A percentile compares a stretch with the other conserved stretches of the same genome.
Conservation (phyloP, 2,113 vertebrate genomes). For the Lates calcarifer region DNA sequence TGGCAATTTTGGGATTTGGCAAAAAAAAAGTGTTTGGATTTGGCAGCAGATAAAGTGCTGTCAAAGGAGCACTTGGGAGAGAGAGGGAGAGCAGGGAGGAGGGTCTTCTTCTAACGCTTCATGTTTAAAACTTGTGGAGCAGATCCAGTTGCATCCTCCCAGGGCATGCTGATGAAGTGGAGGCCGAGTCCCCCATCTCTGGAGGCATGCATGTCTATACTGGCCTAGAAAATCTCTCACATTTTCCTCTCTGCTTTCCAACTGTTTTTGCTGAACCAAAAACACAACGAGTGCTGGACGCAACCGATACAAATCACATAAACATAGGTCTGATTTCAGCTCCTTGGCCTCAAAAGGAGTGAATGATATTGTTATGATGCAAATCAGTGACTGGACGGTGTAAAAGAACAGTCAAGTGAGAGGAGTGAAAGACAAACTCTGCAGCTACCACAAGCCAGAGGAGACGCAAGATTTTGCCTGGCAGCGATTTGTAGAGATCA, state of each 20-base stretch:
- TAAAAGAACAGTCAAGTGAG: not conserved
- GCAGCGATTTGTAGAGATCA: not conserved
- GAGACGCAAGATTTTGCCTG: not conserved
- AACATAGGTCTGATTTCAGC: not conserved
- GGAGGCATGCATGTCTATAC: slow-evolving; percentile 27
- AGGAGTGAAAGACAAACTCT: not conserved
- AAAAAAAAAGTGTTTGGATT: slow-evolving; percentile 20
- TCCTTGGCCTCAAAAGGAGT: not conserved
- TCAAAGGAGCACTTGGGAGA: slow-evolving; percentile 12
- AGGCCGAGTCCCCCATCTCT: slow-evolving; percentile 16
- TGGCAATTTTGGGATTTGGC: slow-evolving; percentile 21
- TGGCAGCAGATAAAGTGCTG: slow-evolving; percentile 31
- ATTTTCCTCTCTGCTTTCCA: slow-evolving; percentile 39
- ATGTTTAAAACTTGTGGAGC: slow-evolving; percentile 23
- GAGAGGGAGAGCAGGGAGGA: not conserved
- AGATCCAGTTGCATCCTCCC: slow-evolving; percentile 40
- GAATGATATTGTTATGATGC: not conserved
- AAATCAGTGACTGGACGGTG: not conserved
- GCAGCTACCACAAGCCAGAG: not conserved
- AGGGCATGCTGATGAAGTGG: slow-evolving; percentile 2
- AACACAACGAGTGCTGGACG: not conserved
- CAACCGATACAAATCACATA: not conserved
- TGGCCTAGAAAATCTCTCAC: slow-evolving; percentile 1
- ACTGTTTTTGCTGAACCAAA: not conserved
- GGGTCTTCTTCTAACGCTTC: slow-evolving; percentile 1